Evolutionary conservation across 1,140 invertebrate species (phyloP).

Genomic region (Drosophila neocordata): DNA sequence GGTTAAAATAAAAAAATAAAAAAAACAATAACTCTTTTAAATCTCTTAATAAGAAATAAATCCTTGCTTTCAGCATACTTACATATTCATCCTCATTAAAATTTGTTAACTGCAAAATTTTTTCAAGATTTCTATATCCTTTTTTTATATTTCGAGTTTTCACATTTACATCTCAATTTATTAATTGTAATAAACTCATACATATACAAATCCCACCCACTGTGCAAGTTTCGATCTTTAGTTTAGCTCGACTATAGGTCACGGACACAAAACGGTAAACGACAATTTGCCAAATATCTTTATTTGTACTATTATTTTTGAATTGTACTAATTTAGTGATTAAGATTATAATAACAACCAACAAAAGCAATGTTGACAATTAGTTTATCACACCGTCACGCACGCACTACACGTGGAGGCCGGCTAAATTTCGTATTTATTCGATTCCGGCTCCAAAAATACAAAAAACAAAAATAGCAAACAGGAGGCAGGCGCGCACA

Average conservation of each 20-base stretch:
- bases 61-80: background rate
- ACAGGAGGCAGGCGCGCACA: constrained; percentile 34
- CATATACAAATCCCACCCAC: no score
- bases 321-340: constrained; percentile 37
- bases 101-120: no score
- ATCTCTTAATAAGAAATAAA: background rate
- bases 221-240: constrained; percentile 48
- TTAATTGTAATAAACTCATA: no score
- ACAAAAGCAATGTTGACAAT: constrained; percentile 22
- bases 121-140: no score
- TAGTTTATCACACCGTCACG: constrained; percentile 38
- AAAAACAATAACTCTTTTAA: no score
- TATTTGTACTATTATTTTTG: constrained; percentile 32
- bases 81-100: background rate
- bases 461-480: background rate
- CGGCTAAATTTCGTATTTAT: background rate
- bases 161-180: no score
- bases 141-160: no score
- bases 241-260: constrained; percentile 43
- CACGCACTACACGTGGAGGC: constrained; percentile 31
- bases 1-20: background rate
- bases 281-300: constrained; percentile 2
- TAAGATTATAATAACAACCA: constrained; percentile 23
- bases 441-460: background rate
- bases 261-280: constrained; percentile 36